phyloP scores from a whole-genome alignment of 1,140 invertebrate species.

The Cyclina sinensis region DNA sequence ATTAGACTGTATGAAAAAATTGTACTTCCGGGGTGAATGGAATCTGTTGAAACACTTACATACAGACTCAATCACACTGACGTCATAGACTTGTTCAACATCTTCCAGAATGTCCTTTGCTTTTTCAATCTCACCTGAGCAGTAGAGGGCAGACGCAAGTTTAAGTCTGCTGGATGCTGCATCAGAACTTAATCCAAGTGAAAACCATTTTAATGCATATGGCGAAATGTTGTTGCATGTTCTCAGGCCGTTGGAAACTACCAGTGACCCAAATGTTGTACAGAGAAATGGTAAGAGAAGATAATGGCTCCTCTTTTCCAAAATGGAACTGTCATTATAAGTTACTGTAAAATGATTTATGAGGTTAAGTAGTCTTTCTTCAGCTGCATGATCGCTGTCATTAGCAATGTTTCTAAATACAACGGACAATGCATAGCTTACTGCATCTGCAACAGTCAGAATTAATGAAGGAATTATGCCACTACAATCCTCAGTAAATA shows the following conservation, averaged over 20 bases:
- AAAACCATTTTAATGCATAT: neutral
- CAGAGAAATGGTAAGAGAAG: neutral
- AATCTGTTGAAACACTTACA: neutral
- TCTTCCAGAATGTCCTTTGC: neutral
- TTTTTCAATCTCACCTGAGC: neutral
- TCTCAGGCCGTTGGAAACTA: neutral
- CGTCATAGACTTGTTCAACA: neutral
- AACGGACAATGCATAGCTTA: too few relatives aligned
- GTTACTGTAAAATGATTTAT: too few relatives aligned
- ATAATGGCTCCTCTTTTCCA: neutral
- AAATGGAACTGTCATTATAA: too few relatives aligned
- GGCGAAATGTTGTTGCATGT: neutral
- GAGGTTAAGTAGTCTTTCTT: too few relatives aligned
- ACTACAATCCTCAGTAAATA: too few relatives aligned
- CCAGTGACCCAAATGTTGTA: neutral
- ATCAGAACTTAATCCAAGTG: neutral
- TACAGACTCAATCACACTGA: neutral
- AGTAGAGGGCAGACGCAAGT: neutral
- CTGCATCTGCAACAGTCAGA: too few relatives aligned
- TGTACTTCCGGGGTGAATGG: neutral
- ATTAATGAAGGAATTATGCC: too few relatives aligned
- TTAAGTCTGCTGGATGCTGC: neutral
- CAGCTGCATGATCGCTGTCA: too few relatives aligned
- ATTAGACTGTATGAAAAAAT: neutral
- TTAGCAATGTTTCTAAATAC: too few relatives aligned